Percentiles rank a stretch among this genome's conserved stretches.
Conservation (phyloP, 2,797 vertebrate species). For the Cynopterus sphinx region DNA sequence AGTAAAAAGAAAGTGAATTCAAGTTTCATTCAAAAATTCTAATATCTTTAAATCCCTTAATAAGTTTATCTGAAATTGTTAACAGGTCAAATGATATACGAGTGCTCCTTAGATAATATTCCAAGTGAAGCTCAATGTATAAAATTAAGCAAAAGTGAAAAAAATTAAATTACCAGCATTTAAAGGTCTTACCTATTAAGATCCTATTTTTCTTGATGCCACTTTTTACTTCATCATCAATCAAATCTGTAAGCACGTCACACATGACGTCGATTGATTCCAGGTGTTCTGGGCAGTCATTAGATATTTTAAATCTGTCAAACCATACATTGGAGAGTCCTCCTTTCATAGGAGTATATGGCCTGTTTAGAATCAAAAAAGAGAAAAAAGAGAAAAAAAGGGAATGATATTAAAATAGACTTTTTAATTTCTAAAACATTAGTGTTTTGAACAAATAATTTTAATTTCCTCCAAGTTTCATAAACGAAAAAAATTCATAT, state of each 20-base stretch:
- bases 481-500: not conserved
- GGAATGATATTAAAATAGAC: not conserved
- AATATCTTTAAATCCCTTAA: not conserved
- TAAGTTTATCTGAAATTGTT: not conserved
- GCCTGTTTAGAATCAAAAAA: constrained; percentile 81
- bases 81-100: not conserved
- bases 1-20: constrained; percentile 48
- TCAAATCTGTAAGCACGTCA: constrained; percentile 84
- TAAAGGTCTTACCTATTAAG: constrained; percentile 88
- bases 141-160: not conserved
- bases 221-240: constrained; percentile 88
- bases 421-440: not conserved
- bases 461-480: constrained; percentile 2
- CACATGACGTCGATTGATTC: constrained; percentile 92
- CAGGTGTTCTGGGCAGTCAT: constrained; percentile 89
- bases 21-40: not conserved
- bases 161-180: not conserved
- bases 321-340: constrained; percentile 92
- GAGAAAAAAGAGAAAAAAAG: not conserved
- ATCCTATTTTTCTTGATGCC: constrained; percentile 91
- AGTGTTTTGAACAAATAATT: not conserved
- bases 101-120: not conserved
- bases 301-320: constrained; percentile 91
- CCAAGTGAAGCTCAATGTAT: not conserved
- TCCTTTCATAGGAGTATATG: constrained; percentile 91